Base-by-base conservation (phyloP, 1,140 invertebrate species). In the Dolichoris vasculosae region DNA sequence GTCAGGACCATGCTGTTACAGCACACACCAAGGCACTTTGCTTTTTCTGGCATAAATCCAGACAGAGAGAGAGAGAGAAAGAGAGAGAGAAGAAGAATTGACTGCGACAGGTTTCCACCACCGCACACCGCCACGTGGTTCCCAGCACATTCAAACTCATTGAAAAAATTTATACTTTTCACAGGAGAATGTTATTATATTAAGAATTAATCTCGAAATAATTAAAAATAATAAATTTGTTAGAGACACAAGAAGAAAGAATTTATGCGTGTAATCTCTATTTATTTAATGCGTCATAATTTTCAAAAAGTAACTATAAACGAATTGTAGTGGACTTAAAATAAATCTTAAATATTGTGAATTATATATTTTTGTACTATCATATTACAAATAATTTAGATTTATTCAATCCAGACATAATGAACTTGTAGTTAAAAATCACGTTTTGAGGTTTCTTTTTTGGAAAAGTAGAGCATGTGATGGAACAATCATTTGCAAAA, bases 21-120 rank as follows among this genome's bases (percentile, higher is more conserved):
- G 82, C 35, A 32, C 51, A 51, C 48, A 51, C 20, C 15, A 17
- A 67, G 15, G 32, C n/a, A 4, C 67, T 73, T 20, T 6, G 43
- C 32, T 26, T n/a, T 48, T 85, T 32, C 75, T 80, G 77, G 83
- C 77, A 9, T 63, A 35, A 20, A 64, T 80, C 63, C 83, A 85
- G 64, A n/a, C n/a, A 15, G 3, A 48, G 6, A 2, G 35, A 46
- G 59, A 40, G 11, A 30, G 38, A 35, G 40, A 51, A 30, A 67
- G n/a, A 51, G 46, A 71, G 55, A 46, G 3, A 51, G 26, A 63
- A 51, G 77, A 11, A 38, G 15, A 63, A 0, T 64, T 2, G 43
- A 69, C 38, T 51, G 77, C 83, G 83, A 85, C 83, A 85, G 83
- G 77, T 85, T 80, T 85, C 83, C 77, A 64, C 20, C 32, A 51